These are phyloP conservation scores for Stomatorhinus ivindoensis DNA, from an alignment of 2,113 vertebrate species.

Conservation along the genomic window DNA sequence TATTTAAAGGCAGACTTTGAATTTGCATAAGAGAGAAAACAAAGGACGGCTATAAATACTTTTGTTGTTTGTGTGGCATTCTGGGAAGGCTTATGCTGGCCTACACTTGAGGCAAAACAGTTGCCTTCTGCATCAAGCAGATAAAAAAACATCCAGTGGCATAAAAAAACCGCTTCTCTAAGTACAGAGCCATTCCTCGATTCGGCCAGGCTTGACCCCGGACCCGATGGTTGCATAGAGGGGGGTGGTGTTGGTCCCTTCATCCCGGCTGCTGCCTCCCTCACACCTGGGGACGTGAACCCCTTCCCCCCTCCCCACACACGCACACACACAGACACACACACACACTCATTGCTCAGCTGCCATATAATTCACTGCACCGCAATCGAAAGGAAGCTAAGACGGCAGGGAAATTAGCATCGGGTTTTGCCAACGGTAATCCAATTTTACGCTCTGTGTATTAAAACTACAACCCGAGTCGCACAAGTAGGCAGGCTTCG, in stretches of 20 bases:
- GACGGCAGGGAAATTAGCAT: conserved; percentile 28
- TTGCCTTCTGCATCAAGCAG: conserved; percentile 28
- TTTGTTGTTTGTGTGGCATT: conserved; percentile 14
- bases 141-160: conserved; percentile 29
- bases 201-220: conserved; percentile 2
- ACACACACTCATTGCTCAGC: conserved; percentile 14
- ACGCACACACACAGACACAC: conserved; percentile 30
- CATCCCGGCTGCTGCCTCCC: background rate
- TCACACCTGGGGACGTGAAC: background rate
- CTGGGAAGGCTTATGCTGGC: conserved; percentile 10
- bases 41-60: conserved; percentile 9
- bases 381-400: conserved; percentile 33
- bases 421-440: conserved; percentile 39
- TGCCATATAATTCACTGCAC: background rate
- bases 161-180: conserved; percentile 15
- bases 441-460: conserved; percentile 25
- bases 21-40: conserved; percentile 4
- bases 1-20: conserved; percentile 13
- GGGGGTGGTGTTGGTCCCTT: conserved; percentile 1
- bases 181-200: conserved; percentile 22
- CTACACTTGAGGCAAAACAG: conserved; percentile 23
- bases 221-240: background rate
- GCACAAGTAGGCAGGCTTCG: background rate
- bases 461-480: conserved; percentile 22
- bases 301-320: background rate